These are phyloP conservation scores for Drosophila seclusa DNA, from an alignment of 2,888 invertebrate genomes.

Conservation along the genomic window DNA sequence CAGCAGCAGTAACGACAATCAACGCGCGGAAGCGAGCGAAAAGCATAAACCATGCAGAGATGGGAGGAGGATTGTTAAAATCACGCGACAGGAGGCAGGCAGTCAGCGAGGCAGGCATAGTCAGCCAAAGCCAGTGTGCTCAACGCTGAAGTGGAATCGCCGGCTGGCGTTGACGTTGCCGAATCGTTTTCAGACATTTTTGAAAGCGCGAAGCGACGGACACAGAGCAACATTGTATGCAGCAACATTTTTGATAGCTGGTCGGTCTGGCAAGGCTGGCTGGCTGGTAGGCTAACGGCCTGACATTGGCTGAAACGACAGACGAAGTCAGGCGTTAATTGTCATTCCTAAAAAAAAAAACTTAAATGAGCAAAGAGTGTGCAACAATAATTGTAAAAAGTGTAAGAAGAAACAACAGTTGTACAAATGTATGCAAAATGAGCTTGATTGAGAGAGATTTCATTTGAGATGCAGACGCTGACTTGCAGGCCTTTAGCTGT, in stretches of 20 bases:
- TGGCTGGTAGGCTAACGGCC: slow-evolving; percentile 14
- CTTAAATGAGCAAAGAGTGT: slow-evolving; percentile 28
- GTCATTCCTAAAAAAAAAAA: slow-evolving; percentile 24
- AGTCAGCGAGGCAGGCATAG: slow-evolving; percentile 33
- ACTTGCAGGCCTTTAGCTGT: not conserved
- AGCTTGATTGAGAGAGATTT: not conserved
- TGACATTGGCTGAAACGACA: slow-evolving; percentile 29
- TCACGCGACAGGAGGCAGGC: slow-evolving; percentile 73
- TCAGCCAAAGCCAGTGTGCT: slow-evolving; percentile 62
- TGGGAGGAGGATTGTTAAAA: slow-evolving; percentile 77
- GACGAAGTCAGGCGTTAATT: slow-evolving; percentile 49
- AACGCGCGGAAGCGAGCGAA: slow-evolving; percentile 77
- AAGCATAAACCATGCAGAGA: slow-evolving; percentile 74
- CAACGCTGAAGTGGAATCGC: slow-evolving; percentile 68
- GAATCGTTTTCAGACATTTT: slow-evolving; percentile 52
- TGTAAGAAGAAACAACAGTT: slow-evolving; percentile 11
- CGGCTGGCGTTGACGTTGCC: slow-evolving; percentile 56
- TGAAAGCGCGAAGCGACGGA: slow-evolving; percentile 30
- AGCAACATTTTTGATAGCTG: slow-evolving; percentile 45
- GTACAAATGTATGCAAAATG: slow-evolving; percentile 1
- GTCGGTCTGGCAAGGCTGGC: slow-evolving; percentile 12
- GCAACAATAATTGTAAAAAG: slow-evolving; percentile 30
- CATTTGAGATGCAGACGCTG: not conserved
- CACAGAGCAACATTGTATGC: slow-evolving; percentile 4
- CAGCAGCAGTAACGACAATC: slow-evolving; percentile 70